Percentiles rank a stretch among this genome's conserved stretches.
Evolutionary conservation across 2,113 vertebrate genomes (phyloP).

Genomic region (Fulmarus glacialis): DNA sequence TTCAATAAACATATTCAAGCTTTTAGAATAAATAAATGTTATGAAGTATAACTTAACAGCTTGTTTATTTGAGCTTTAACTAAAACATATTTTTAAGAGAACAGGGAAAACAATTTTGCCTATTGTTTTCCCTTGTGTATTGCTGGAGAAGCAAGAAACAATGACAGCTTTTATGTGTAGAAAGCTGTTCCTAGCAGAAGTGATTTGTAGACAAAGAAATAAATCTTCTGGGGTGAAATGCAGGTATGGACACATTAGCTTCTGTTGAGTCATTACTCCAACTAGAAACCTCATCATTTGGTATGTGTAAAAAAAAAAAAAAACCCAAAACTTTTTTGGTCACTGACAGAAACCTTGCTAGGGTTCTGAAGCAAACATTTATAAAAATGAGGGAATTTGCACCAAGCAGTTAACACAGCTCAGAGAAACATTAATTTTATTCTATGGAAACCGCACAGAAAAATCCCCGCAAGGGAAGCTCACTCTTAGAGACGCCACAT

Average conservation of each 20-base stretch:
- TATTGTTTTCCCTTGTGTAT: not conserved
- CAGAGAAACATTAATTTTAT: slow-evolving; percentile 48
- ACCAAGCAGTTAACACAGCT: slow-evolving; percentile 55
- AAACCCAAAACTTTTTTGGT: not conserved
- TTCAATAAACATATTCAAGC: not conserved
- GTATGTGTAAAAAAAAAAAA: not conserved
- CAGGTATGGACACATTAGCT: not conserved
- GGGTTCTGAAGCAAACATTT: not conserved
- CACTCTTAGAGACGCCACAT: slow-evolving; percentile 3
- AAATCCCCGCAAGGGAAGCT: slow-evolving; percentile 2
- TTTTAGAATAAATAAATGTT: not conserved
- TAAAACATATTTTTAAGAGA: not conserved
- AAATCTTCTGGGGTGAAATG: not conserved
- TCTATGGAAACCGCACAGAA: slow-evolving; percentile 26
- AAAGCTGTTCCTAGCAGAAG: slow-evolving; percentile 7
- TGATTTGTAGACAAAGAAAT: slow-evolving; percentile 36
- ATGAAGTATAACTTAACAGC: not conserved
- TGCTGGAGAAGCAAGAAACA: slow-evolving; percentile 4
- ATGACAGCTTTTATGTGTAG: slow-evolving; percentile 22
- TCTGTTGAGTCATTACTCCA: not conserved
- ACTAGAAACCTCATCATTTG: not conserved
- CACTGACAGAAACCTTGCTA: not conserved
- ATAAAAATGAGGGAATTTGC: slow-evolving; percentile 44
- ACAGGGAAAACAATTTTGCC: not conserved
- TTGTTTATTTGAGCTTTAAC: not conserved